phyloP scores from a whole-genome alignment of 2,888 invertebrate genomes.

The Caenorhabditis sp. region DNA sequence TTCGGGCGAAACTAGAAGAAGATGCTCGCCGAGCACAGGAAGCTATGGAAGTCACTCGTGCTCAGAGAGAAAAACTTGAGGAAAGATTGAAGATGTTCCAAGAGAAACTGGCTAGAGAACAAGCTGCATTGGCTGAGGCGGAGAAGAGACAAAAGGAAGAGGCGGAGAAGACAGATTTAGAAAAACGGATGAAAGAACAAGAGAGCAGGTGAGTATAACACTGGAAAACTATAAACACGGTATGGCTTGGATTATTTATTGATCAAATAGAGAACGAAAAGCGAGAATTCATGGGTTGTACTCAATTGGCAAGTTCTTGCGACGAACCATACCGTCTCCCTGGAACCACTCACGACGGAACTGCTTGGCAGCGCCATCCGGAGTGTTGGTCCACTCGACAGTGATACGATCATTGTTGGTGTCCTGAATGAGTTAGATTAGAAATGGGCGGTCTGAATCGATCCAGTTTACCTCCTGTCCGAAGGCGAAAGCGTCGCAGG shows the following conservation, averaged over 20 bases:
- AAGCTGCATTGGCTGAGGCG: neutral
- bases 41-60: slow-evolving; percentile 7
- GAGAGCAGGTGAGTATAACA: neutral
- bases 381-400: slow-evolving; percentile 29
- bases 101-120: slow-evolving; percentile 13
- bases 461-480: neutral
- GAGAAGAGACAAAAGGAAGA: slow-evolving; percentile 6
- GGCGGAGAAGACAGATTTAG: neutral
- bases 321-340: slow-evolving; percentile 73
- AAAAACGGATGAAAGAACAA: neutral
- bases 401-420: slow-evolving; percentile 44
- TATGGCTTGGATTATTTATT: too few relatives aligned
- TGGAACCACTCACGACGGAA: slow-evolving; percentile 77
- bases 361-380: slow-evolving; percentile 69
- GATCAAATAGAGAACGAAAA: too few relatives aligned
- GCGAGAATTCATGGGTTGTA: slow-evolving; percentile 58
- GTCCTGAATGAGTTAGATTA: slow-evolving; percentile 3
- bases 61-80: neutral
- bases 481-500: slow-evolving; percentile 14
- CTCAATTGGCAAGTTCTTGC: slow-evolving; percentile 67
- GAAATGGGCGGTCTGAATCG: neutral
- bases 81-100: slow-evolving; percentile 15
- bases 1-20: slow-evolving; percentile 2
- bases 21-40: slow-evolving; percentile 11
- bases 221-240: too few relatives aligned